phyloP scores from a whole-genome alignment of 92 coral and sea anemone species.

The Blastomussa wellsi region DNA sequence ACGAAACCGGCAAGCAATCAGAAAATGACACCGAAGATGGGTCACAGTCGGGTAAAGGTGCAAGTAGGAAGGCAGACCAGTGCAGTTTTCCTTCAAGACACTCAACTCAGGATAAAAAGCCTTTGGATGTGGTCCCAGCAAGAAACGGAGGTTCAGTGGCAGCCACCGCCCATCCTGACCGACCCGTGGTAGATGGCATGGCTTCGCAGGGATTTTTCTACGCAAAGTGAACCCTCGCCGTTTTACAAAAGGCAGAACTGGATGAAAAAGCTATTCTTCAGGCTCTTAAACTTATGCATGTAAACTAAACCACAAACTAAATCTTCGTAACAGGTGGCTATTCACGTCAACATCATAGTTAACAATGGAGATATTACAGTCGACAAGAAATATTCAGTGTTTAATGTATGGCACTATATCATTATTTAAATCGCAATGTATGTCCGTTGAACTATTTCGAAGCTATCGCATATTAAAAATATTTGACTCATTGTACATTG shows the following conservation, averaged over 20 bases:
- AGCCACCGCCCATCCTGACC: background rate
- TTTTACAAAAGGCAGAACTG: background rate
- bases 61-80: background rate
- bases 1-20: background rate
- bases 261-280: background rate
- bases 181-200: slow-evolving; percentile 16
- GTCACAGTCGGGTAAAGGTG: background rate
- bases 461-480: background rate
- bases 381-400: background rate
- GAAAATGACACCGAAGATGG: background rate
- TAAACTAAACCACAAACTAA: background rate
- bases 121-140: background rate
- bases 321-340: too few species aligned
- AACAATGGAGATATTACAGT: background rate
- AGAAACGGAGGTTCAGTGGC: background rate
- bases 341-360: background rate
- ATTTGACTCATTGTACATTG: background rate
- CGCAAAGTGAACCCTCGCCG: background rate
- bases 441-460: background rate
- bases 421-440: background rate
- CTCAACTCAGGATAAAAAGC: background rate
- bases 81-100: background rate
- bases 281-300: background rate
- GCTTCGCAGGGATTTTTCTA: slow-evolving; percentile 21
- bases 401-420: background rate